Conservation (phyloP, 1,140 invertebrate genomes). For the Hestina assimilis region DNA sequence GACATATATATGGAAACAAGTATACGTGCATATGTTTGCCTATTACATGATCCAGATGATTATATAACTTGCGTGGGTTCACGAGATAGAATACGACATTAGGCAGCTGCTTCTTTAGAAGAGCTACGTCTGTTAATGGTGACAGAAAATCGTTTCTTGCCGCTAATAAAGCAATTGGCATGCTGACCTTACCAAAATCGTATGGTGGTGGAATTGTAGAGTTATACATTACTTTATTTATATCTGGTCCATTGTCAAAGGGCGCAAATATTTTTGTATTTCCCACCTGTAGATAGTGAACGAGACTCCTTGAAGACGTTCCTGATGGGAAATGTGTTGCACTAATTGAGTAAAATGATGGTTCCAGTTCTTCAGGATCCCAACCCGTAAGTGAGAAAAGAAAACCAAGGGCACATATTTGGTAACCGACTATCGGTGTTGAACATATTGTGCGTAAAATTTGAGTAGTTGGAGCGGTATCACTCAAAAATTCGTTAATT, state of each 20-base stretch:
- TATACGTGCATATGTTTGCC: slow-evolving; percentile 7
- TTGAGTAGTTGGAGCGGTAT: too few relatives aligned
- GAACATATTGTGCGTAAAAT: neutral
- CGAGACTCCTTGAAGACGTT: slow-evolving; percentile 81
- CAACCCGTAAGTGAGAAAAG: slow-evolving; percentile 18
- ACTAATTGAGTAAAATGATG: slow-evolving; percentile 2
- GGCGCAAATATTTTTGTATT: slow-evolving; percentile 50
- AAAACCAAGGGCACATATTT: slow-evolving; percentile 8
- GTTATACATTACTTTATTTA: slow-evolving; percentile 75
- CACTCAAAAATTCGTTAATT: too few relatives aligned
- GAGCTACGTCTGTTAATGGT: slow-evolving; percentile 74
- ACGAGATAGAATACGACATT: slow-evolving; percentile 47
- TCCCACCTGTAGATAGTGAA: slow-evolving; percentile 80
- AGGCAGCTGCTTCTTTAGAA: slow-evolving; percentile 64
- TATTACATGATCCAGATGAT: slow-evolving; percentile 36
- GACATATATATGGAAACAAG: neutral
- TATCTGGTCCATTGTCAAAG: slow-evolving; percentile 73
- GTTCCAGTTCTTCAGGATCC: slow-evolving; percentile 28
- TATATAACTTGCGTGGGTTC: slow-evolving; percentile 22
- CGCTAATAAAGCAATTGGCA: slow-evolving; percentile 79
- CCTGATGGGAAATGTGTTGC: slow-evolving; percentile 25
- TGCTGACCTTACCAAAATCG: slow-evolving; percentile 71
- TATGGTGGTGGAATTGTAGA: slow-evolving; percentile 76
- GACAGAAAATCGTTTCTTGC: slow-evolving; percentile 80
- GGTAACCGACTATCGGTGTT: slow-evolving; percentile 2